Conservation (phyloP, 1,140 invertebrate species). For the Zaprionus ghesquierei region DNA sequence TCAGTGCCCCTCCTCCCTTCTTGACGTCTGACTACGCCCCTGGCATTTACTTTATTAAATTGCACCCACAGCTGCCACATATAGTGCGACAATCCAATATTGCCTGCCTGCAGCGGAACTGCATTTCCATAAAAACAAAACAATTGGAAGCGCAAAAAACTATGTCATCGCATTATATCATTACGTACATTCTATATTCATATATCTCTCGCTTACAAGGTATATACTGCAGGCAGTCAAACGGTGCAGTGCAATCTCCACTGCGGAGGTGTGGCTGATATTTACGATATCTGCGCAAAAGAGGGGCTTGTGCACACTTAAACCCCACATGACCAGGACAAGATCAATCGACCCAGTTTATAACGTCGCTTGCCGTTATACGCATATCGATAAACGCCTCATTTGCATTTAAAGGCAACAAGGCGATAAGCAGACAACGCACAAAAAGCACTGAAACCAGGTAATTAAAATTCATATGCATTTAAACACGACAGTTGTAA, state of each 20-base stretch:
- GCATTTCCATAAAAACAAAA: slow-evolving; percentile 44
- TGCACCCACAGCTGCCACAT: slow-evolving; percentile 29
- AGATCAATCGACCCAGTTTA: background rate
- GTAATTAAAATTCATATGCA: background rate
- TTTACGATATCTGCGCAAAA: background rate
- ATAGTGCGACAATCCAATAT: background rate
- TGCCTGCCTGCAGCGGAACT: background rate
- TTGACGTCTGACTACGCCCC: background rate
- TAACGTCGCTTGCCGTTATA: background rate
- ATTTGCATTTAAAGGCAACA: background rate
- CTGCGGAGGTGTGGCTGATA: background rate
- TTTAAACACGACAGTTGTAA: background rate
- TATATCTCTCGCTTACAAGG: background rate
- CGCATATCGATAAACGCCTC: background rate
- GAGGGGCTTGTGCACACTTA: background rate
- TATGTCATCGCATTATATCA: slow-evolving; percentile 32
- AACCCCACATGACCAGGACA: background rate
- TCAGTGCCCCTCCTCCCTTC: background rate
- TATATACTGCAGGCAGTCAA: background rate
- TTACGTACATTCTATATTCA: background rate
- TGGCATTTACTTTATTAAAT: slow-evolving; percentile 26
- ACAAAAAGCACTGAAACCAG: background rate
- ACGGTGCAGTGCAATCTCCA: background rate
- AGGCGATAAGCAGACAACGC: background rate
- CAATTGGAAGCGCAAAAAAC: slow-evolving; percentile 24